A percentile compares a stretch with the other conserved stretches of the same genome.
Conservation (phyloP, 2,888 invertebrate species). For the Andrena haemorrhoa region DNA sequence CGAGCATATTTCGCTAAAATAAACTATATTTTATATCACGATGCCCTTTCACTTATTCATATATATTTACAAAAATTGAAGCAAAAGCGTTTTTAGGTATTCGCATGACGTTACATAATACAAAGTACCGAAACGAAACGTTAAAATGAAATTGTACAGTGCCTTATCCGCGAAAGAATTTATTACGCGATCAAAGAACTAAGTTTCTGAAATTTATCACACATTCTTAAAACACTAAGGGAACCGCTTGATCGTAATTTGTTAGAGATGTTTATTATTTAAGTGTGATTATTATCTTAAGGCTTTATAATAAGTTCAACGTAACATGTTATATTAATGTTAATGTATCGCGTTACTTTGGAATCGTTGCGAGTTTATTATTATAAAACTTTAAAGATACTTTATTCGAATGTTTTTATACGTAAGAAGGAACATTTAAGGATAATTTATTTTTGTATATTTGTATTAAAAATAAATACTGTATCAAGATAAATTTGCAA, state of each 20-base stretch:
- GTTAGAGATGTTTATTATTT: neutral
- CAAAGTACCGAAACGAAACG: neutral
- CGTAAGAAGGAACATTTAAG: neutral
- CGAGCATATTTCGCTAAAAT: neutral
- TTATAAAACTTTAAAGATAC: conserved; percentile 1
- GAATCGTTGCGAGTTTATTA: neutral
- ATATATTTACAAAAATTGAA: neutral
- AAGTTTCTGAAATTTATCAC: neutral
- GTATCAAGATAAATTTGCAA: conserved; percentile 38
- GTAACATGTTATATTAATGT: neutral
- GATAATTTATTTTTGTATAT: conserved; percentile 24
- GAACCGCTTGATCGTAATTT: neutral
- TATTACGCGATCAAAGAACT: neutral
- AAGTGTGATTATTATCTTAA: neutral
- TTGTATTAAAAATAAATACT: conserved; percentile 80
- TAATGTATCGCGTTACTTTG: too few relatives aligned
- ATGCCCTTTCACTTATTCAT: neutral
- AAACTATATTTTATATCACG: neutral
- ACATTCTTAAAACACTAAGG: neutral
- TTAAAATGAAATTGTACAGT: neutral
- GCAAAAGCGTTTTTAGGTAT: neutral
- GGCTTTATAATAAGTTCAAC: neutral
- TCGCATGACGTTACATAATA: neutral
- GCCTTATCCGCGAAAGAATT: neutral
- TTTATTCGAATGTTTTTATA: conserved; percentile 20